Evolutionary conservation across 2,888 invertebrate species (phyloP).

Genomic region (Cataglyphis cursor): DNA sequence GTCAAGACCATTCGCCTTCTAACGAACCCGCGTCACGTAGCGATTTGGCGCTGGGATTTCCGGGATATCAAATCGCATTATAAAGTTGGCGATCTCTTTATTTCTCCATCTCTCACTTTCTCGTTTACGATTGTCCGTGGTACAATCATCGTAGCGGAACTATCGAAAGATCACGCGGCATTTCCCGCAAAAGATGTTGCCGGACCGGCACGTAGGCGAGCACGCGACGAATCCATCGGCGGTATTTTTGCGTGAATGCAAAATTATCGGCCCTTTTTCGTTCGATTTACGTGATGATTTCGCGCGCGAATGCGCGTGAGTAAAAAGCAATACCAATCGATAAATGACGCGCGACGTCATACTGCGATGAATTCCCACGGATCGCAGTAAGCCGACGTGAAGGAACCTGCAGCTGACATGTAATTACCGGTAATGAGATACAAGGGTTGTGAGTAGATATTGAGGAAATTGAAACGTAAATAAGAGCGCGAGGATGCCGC

Average conservation of each 20-base stretch:
- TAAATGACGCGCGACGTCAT: conserved; percentile 51
- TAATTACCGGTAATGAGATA: conserved; percentile 53
- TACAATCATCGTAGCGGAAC: neutral
- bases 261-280: conserved; percentile 26
- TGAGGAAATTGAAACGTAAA: conserved; percentile 17
- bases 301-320: conserved; percentile 22
- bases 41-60: conserved; percentile 66
- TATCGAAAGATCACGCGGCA: neutral
- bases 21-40: conserved; percentile 66
- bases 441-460: conserved; percentile 31
- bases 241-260: conserved; percentile 24
- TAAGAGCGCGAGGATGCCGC: conserved; percentile 5
- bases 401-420: conserved; percentile 52
- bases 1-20: conserved; percentile 10
- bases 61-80: conserved; percentile 73
- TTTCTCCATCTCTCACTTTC: neutral
- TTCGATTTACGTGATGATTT: conserved; percentile 27
- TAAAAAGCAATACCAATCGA: conserved; percentile 48
- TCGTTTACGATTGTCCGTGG: conserved; percentile 50
- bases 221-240: conserved; percentile 44
- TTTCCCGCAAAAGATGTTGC: neutral
- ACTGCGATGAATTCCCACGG: conserved; percentile 51
- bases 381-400: conserved; percentile 45
- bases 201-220: conserved; percentile 25
- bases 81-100: conserved; percentile 62